A percentile compares a stretch with the other conserved stretches of the same genome.
phyloP scores from a whole-genome alignment of 2,888 invertebrate genomes.

The Drosophila nigritarsus region DNA sequence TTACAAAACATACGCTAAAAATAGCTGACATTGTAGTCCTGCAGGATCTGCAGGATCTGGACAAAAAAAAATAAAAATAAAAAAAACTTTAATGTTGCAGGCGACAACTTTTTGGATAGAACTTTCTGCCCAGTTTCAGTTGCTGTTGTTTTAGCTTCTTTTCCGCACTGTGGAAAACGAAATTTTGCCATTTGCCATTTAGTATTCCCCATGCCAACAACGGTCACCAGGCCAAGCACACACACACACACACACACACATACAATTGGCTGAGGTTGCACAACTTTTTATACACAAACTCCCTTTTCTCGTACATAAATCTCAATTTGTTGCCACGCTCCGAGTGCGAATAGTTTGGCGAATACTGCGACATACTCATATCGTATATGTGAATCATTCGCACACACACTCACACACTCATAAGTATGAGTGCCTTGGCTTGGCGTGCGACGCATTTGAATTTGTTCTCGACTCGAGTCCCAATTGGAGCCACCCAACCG shows the following conservation, averaged over 20 bases:
- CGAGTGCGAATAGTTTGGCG: slow-evolving; percentile 73
- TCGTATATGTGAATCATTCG: slow-evolving; percentile 39
- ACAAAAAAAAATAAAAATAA: not conserved
- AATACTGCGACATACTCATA: slow-evolving; percentile 38
- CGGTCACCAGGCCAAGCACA: slow-evolving; percentile 64
- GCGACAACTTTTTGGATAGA: slow-evolving; percentile 53
- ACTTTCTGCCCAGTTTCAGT: slow-evolving; percentile 35
- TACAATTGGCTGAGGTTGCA: slow-evolving; percentile 15
- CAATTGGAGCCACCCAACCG: slow-evolving; percentile 74
- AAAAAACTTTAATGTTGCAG: slow-evolving; percentile 51
- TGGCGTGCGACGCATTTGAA: slow-evolving; percentile 64
- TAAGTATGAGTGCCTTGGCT: slow-evolving; percentile 49
- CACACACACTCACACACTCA: slow-evolving; percentile 18
- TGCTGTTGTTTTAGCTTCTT: slow-evolving; percentile 33
- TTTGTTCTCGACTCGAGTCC: slow-evolving; percentile 75
- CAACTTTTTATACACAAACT: slow-evolving; percentile 16
- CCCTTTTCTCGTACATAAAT: slow-evolving; percentile 70
- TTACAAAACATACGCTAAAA: slow-evolving; percentile 39
- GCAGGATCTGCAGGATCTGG: slow-evolving; percentile 33
- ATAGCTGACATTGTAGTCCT: slow-evolving; percentile 50
- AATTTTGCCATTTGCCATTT: slow-evolving; percentile 56
- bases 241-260: slow-evolving; percentile 24
- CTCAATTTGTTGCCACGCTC: slow-evolving; percentile 75
- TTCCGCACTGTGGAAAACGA: slow-evolving; percentile 29
- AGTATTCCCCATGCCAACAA: slow-evolving; percentile 57